Conservation (phyloP, 1,140 invertebrate genomes). For the Papilio helenus region DNA sequence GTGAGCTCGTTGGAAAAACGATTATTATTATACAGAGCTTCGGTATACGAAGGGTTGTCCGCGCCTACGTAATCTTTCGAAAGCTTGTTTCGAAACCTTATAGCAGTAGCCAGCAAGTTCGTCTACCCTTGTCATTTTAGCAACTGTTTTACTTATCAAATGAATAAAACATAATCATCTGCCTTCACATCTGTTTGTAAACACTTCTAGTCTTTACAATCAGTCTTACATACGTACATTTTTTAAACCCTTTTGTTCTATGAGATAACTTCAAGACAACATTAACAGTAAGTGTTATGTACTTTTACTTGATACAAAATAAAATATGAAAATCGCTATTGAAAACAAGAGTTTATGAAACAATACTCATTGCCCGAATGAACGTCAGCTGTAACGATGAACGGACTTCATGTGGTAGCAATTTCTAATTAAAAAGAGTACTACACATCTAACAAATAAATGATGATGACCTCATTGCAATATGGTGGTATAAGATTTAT, state of each 20-base stretch:
- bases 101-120: conserved; percentile 30
- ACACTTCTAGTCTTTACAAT: background rate
- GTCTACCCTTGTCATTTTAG: conserved; percentile 15
- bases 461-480: conserved; percentile 13
- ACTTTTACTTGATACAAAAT: background rate
- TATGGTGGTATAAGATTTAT: background rate
- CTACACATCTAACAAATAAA: conserved; percentile 1
- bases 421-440: conserved; percentile 1
- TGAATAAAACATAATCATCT: background rate
- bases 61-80: conserved; percentile 46
- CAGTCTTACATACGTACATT: no score
- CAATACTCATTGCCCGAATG: background rate
- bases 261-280: no score
- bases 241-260: no score
- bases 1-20: conserved; percentile 64
- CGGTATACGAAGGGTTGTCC: conserved; percentile 45
- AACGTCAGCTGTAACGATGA: background rate
- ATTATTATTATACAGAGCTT: conserved; percentile 60
- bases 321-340: background rate
- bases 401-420: background rate
- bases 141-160: conserved; percentile 17
- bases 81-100: conserved; percentile 42
- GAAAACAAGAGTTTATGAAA: background rate
- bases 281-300: background rate
- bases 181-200: background rate